Conservation (phyloP, 2,888 invertebrate species). For the Zeuzera pyrina region DNA sequence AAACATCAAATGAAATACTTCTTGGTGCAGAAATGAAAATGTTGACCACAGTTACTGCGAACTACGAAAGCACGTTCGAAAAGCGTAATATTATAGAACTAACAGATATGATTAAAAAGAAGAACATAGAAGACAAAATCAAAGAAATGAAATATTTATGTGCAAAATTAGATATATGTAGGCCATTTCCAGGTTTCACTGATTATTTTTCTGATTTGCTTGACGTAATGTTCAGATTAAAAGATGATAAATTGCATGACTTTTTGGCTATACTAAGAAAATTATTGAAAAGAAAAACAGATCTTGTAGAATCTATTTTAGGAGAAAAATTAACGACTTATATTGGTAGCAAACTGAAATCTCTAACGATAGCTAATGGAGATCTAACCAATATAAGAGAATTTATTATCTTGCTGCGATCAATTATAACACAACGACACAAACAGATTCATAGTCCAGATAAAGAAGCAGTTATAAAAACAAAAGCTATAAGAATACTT, state of each 20-base stretch:
- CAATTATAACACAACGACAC: too few species aligned
- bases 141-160: constrained; percentile 26
- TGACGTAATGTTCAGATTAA: constrained; percentile 21
- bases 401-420: too few species aligned
- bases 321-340: too few species aligned
- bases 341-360: too few species aligned
- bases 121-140: constrained; percentile 18
- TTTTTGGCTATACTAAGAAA: constrained; percentile 12
- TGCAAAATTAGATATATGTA: constrained; percentile 21
- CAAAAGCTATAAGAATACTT: constrained; percentile 27
- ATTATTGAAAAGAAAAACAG: constrained; percentile 10
- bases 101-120: neutral
- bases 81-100: too few species aligned
- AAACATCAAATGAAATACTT: constrained; percentile 19
- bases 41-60: constrained; percentile 16
- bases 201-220: constrained; percentile 27
- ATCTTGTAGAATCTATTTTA: constrained; percentile 20
- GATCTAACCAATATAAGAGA: too few species aligned
- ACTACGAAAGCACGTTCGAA: too few species aligned
- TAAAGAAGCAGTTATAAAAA: constrained; percentile 12
- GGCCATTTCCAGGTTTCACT: constrained; percentile 26
- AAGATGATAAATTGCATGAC: constrained; percentile 18
- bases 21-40: constrained; percentile 15
- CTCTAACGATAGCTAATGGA: too few species aligned
- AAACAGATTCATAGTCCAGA: constrained; percentile 16